Base-by-base conservation (phyloP, 2,888 invertebrate species). In the Harpalus rufipes region DNA sequence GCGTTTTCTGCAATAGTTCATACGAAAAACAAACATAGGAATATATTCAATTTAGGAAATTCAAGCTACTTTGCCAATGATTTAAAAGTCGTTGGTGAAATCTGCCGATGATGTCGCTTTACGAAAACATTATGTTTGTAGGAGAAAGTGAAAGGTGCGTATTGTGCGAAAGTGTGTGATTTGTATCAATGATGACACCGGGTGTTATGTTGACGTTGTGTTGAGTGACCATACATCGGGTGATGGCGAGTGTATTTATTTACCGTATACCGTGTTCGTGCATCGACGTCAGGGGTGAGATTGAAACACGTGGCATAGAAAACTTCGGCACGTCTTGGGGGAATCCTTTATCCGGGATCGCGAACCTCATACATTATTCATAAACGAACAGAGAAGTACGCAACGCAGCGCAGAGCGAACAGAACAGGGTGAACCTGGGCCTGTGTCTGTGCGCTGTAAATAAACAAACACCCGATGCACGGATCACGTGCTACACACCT, bases 341-440 rank as follows among this genome's bases (percentile, higher is more conserved):
- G 74, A 83, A 74, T 72, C 83, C 74, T 83, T 83, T 74, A 74
- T 72, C 76, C 74, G 61, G 76, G 83, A 83, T 83, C 83, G 74
- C 72, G 74, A 59, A 74, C 74, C 83, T 83, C 83, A 83, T 83
- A 32, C 83, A 83, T 83, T 83, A 83, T 83, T 83, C 83, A 83
- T 83, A 83, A 83, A 83, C 14, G 63, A 83, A 61, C 61, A 41
- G 72, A 44, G 72, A 44, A 10, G 21, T n/a, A 41, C 7, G 44
- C 63, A 16, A 14, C 10, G 72, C 16, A 32, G 6, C 32, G 32
- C 32, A 32, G 32, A 32, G 32, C 5, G 32, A 32, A 32, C 32
- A 32, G 68, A 68, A 41, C 16, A 68, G 72, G 72, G 41, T 41
- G 41, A 74, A 41, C 51, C 41, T 72, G 72, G 16, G 44, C 72